Evolutionary conservation across 2,888 invertebrate genomes (phyloP).

Genomic region (Entomobrya multifasciata): DNA sequence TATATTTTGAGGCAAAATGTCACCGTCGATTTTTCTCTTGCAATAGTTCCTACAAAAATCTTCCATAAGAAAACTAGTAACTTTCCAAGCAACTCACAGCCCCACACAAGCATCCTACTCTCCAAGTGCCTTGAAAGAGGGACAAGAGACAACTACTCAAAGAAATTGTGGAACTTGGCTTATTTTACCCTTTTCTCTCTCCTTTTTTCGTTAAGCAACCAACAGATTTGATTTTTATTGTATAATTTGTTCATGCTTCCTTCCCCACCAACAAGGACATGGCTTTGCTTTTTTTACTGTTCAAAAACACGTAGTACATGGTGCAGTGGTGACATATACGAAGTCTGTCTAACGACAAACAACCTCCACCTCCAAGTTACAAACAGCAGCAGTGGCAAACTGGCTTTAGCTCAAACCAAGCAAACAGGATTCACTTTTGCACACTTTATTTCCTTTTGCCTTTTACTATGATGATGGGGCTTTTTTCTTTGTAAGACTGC

Average conservation of each 20-base stretch:
- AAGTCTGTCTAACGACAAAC: too few species aligned
- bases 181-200: slow-evolving; percentile 1
- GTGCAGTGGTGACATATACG: too few species aligned
- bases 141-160: slow-evolving; percentile 40
- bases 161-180: slow-evolving; percentile 2
- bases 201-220: neutral
- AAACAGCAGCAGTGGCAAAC: neutral
- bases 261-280: too few species aligned
- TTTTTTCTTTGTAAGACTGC: neutral
- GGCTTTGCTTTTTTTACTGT: too few species aligned
- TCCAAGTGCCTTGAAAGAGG: slow-evolving; percentile 6
- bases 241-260: neutral
- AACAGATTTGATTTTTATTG: neutral
- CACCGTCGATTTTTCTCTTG: too few species aligned
- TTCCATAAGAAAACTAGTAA: too few species aligned
- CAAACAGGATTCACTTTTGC: neutral
- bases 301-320: too few species aligned
- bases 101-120: neutral
- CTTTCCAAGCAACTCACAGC: too few species aligned
- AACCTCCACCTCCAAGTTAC: too few species aligned
- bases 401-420: neutral
- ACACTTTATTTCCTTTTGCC: neutral
- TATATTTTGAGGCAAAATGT: too few species aligned
- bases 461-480: neutral
- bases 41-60: too few species aligned